These are phyloP conservation scores for Coccyzus lansbergi DNA, from an alignment of 2,797 vertebrate species.

Conservation along the genomic window DNA sequence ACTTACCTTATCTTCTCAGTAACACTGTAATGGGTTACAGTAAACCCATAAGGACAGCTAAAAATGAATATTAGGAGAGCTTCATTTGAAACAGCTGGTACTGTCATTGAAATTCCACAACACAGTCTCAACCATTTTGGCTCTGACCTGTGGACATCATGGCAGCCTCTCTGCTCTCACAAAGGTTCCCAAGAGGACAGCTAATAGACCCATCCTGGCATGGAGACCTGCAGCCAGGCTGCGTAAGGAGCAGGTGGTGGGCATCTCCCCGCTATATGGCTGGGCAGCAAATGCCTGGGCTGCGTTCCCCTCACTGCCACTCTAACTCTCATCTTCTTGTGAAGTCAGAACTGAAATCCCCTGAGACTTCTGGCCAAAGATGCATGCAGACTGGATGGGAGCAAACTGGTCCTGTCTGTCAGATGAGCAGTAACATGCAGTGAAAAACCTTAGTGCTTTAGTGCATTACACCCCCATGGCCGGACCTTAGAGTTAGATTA, in stretches of 20 bases:
- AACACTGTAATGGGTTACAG: background rate
- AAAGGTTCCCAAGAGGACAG: background rate
- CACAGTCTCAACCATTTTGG: background rate
- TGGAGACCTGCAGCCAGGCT: fast-evolving
- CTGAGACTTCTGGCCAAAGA: background rate
- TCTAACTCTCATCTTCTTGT: background rate
- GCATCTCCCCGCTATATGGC: fast-evolving
- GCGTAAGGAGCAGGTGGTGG: fast-evolving
- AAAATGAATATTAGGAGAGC: background rate
- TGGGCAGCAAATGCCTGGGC: background rate
- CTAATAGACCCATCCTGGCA: background rate
- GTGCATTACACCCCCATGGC: background rate
- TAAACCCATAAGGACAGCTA: background rate
- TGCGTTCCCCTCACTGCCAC: fast-evolving
- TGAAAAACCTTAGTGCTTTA: fast-evolving
- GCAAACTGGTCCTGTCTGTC: background rate
- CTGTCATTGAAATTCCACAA: background rate
- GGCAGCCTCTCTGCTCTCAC: background rate
- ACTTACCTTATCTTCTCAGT: background rate
- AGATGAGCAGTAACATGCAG: fast-evolving
- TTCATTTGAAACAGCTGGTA: background rate
- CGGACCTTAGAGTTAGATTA: background rate
- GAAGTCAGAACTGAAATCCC: background rate
- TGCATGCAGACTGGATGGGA: background rate
- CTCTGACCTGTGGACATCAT: fast-evolving